Percentiles rank a stretch among this genome's conserved stretches.
phyloP scores from a whole-genome alignment of 2,113 vertebrate genomes.

The Pollachius pollachius region DNA sequence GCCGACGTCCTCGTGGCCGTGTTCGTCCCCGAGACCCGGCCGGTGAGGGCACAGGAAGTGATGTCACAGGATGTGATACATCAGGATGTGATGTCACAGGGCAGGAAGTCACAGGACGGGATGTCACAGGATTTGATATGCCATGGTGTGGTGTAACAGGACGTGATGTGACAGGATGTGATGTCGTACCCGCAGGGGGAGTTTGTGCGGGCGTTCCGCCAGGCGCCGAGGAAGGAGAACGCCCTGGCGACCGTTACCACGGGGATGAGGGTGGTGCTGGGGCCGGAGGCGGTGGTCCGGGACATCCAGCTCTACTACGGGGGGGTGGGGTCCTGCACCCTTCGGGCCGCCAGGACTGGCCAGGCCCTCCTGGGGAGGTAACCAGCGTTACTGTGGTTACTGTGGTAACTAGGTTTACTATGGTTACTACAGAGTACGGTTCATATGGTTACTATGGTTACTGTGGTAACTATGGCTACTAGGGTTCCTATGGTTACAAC shows the following conservation, averaged over 20 bases:
- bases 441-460: too few relatives aligned
- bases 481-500: too few relatives aligned
- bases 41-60: constrained; percentile 60
- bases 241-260: constrained; percentile 78
- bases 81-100: too few relatives aligned
- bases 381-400: not conserved
- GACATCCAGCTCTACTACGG: constrained; percentile 83
- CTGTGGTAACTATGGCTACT: too few relatives aligned
- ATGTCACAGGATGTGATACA: too few relatives aligned
- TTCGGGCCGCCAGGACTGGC: constrained; percentile 69
- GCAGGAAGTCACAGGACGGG: too few relatives aligned
- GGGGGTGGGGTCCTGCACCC: constrained; percentile 69
- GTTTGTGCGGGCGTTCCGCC: constrained; percentile 81
- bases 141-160: too few relatives aligned
- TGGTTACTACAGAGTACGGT: too few relatives aligned
- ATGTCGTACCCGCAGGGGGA: constrained; percentile 74
- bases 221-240: constrained; percentile 81
- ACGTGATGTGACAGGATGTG: too few relatives aligned
- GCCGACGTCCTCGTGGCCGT: constrained; percentile 83
- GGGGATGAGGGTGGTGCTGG: constrained; percentile 83
- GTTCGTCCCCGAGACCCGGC: constrained; percentile 78
- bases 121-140: too few relatives aligned
- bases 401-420: too few relatives aligned
- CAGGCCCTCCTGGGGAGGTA: constrained; percentile 72
- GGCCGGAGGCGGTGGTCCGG: constrained; percentile 70